Evolutionary conservation across 2,888 invertebrate genomes (phyloP).

Genomic region (Prosopocoilus inquinatus): DNA sequence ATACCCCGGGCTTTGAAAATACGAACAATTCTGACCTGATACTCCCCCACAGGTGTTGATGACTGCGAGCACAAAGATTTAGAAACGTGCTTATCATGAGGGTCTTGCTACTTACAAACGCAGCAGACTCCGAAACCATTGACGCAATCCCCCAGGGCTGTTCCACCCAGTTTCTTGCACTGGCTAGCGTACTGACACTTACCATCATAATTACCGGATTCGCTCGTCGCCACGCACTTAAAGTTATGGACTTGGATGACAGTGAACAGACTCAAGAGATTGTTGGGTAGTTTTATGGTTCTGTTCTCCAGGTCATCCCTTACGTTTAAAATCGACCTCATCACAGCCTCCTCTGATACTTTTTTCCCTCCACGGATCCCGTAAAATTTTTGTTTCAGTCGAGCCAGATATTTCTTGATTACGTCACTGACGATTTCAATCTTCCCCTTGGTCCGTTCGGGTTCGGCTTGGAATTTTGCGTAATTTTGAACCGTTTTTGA

Average conservation of each 20-base stretch:
- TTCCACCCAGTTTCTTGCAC: conserved; percentile 63
- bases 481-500: too few species aligned
- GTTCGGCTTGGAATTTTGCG: too few species aligned
- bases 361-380: conserved; percentile 6
- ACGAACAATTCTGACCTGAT: conserved; percentile 61
- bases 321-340: too few species aligned
- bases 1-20: conserved; percentile 72
- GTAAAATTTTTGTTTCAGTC: background rate
- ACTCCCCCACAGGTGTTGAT: conserved; percentile 65
- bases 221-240: conserved; percentile 56
- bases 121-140: conserved; percentile 74
- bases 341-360: background rate
- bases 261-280: conserved; percentile 67
- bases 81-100: background rate
- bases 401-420: background rate
- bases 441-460: too few species aligned
- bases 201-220: conserved; percentile 63
- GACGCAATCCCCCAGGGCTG: conserved; percentile 66
- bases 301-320: too few species aligned
- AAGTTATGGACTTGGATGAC: conserved; percentile 69
- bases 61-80: conserved; percentile 52
- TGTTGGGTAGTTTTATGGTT: conserved; percentile 27
- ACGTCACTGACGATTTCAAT: background rate
- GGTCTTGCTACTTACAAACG: conserved; percentile 61
- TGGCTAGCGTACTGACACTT: conserved; percentile 68